Conservation (phyloP, 2,113 vertebrate genomes). For the Salminus brasiliensis region DNA sequence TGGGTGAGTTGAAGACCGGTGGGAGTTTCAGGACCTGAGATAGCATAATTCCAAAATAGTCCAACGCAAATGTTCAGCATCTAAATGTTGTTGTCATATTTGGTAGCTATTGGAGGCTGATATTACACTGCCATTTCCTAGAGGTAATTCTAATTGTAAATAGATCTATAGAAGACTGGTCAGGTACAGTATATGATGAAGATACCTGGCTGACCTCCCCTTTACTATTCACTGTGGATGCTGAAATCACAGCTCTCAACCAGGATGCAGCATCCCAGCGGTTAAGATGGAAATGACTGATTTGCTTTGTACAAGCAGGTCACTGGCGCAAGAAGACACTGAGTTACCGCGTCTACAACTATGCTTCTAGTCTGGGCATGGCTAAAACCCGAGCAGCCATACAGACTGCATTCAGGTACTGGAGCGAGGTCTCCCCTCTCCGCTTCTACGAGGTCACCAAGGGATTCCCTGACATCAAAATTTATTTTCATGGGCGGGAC, state of each 20-base stretch:
- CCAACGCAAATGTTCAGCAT: background rate
- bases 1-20: slow-evolving; percentile 77
- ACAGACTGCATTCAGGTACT: slow-evolving; percentile 79
- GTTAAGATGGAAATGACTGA: background rate
- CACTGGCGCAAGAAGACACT: slow-evolving; percentile 82
- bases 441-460: slow-evolving; percentile 76
- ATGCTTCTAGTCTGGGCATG: slow-evolving; percentile 71
- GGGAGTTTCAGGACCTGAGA: slow-evolving; percentile 54
- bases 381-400: slow-evolving; percentile 72
- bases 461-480: slow-evolving; percentile 81
- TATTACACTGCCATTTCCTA: background rate
- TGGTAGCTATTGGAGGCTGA: background rate
- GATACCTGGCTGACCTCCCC: too few relatives aligned
- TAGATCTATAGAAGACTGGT: too few relatives aligned
- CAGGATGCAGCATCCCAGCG: too few relatives aligned
- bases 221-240: too few relatives aligned
- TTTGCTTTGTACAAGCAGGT: slow-evolving; percentile 65
- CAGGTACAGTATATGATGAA: too few relatives aligned
- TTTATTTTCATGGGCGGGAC: slow-evolving; percentile 79
- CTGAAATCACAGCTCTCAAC: too few relatives aligned
- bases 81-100: background rate
- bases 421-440: slow-evolving; percentile 80
- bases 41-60: too few relatives aligned
- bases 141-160: too few relatives aligned
- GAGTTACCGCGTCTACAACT: slow-evolving; percentile 81